phyloP scores from a whole-genome alignment of 2,113 vertebrate genomes.

The Merops nubicus region DNA sequence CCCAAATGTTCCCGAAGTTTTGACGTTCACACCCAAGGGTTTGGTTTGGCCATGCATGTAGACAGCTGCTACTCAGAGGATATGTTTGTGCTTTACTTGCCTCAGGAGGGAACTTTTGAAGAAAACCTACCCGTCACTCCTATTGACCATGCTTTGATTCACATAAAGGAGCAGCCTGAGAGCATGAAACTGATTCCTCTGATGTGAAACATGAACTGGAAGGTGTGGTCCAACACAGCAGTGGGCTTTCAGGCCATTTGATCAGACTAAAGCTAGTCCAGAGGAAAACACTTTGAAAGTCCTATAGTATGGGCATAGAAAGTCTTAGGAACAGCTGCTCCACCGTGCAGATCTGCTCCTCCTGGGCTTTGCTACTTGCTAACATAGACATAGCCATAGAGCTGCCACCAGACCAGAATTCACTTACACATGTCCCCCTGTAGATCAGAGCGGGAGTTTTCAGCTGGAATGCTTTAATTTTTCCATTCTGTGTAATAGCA shows the following conservation, averaged over 20 bases:
- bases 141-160: not conserved
- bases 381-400: rapidly evolving
- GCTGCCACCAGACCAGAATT: not conserved
- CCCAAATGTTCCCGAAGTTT: not conserved
- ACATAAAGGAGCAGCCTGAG: not conserved
- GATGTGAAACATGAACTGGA: not conserved
- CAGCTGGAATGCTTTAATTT: not conserved
- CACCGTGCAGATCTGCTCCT: not conserved
- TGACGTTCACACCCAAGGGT: not conserved
- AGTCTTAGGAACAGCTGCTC: not conserved
- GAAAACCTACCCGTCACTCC: not conserved
- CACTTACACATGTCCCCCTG: not conserved
- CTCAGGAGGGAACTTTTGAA: not conserved
- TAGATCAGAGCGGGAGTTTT: not conserved
- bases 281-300: not conserved
- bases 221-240: not conserved
- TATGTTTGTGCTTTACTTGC: not conserved
- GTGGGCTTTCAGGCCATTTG: not conserved
- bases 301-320: not conserved
- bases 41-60: not conserved
- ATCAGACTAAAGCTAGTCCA: not conserved
- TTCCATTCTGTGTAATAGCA: not conserved
- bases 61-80: not conserved
- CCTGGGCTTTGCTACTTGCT: not conserved
- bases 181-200: not conserved